phyloP scores from a whole-genome alignment of 2,888 invertebrate genomes.

The Cenopis cana region DNA sequence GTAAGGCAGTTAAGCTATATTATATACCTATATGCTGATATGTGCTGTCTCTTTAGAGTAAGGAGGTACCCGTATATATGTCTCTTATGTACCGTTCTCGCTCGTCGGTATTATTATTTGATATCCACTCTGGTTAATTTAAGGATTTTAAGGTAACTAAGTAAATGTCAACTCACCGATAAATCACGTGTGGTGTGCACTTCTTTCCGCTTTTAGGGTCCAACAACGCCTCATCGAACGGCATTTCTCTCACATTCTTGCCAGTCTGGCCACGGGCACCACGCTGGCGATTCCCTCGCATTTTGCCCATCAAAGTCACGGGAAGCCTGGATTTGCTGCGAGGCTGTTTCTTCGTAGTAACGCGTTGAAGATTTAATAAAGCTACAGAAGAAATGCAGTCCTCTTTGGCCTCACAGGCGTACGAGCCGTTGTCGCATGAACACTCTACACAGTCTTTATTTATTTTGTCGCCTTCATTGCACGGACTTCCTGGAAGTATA shows the following conservation, averaged over 20 bases:
- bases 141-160: too few species aligned
- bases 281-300: background rate
- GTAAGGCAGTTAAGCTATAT: too few species aligned
- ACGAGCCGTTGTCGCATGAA: background rate
- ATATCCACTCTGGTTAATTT: too few species aligned
- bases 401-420: background rate
- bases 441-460: background rate
- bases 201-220: conserved; percentile 8
- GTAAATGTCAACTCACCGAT: background rate
- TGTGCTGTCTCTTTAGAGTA: too few species aligned
- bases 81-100: too few species aligned
- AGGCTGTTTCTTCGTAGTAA: background rate
- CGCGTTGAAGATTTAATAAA: background rate
- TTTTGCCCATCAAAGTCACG: background rate
- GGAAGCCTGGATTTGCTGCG: background rate
- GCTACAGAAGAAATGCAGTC: background rate
- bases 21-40: too few species aligned
- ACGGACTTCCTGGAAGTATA: background rate
- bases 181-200: background rate
- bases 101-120: too few species aligned
- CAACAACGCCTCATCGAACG: background rate
- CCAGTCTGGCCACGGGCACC: background rate
- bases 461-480: background rate
- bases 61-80: too few species aligned
- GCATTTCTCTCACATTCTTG: background rate